A percentile compares a stretch with the other conserved stretches of the same genome.
These are phyloP conservation scores for Linyphia triangularis DNA, from an alignment of 2,888 invertebrate genomes.

Conservation along the genomic window DNA sequence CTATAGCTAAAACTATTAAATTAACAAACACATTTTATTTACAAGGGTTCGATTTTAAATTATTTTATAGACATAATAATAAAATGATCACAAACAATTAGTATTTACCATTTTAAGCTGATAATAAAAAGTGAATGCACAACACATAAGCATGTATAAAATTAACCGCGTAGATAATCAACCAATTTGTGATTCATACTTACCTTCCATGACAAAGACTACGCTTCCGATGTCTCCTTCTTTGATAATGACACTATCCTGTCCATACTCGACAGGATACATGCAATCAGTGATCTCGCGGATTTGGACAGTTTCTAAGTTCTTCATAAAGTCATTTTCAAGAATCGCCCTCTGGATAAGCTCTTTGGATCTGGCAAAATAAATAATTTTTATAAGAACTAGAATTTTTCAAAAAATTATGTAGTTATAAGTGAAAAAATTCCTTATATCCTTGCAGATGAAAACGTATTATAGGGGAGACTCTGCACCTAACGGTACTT, in stretches of 20 bases:
- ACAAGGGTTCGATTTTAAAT: no score
- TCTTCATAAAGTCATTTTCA: slow-evolving; percentile 99
- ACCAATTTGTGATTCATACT: slow-evolving; percentile 79
- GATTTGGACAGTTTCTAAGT: slow-evolving; percentile 85
- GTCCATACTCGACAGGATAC: slow-evolving; percentile 95
- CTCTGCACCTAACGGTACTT: no score
- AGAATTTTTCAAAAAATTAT: no score
- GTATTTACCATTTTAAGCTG: neutral
- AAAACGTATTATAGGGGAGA: no score
- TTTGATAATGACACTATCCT: slow-evolving; percentile 90
- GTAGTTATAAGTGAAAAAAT: no score
- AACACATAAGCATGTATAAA: neutral
- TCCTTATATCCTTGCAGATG: no score
- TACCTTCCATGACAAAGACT: slow-evolving; percentile 95
- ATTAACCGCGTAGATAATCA: no score
- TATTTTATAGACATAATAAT: no score
- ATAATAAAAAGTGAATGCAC: neutral
- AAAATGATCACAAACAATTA: neutral
- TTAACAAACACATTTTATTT: no score
- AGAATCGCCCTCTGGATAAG: slow-evolving; percentile 96
- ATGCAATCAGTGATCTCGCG: slow-evolving; percentile 96
- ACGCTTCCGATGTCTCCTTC: slow-evolving; percentile 91
- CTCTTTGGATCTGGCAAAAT: slow-evolving; percentile 90
- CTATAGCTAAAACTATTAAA: no score
- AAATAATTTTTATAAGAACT: no score